Evolutionary conservation across 2,113 vertebrate genomes (phyloP).

Genomic region (Melanocharis versteri): DNA sequence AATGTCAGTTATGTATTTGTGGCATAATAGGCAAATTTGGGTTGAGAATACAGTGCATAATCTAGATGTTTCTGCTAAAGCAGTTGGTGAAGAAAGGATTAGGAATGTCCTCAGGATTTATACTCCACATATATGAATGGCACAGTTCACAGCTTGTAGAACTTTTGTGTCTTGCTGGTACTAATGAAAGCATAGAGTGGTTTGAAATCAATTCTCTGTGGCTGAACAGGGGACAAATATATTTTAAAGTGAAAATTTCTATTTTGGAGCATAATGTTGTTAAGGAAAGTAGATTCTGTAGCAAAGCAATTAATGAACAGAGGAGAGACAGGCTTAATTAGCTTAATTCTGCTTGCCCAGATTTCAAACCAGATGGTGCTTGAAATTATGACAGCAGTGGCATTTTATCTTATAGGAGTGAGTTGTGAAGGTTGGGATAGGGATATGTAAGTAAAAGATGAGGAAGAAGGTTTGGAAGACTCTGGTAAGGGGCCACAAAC

Average conservation of each 20-base stretch:
- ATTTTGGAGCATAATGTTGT: not conserved
- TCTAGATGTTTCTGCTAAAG: not conserved
- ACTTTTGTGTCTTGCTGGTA: not conserved
- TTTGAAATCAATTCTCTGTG: not conserved
- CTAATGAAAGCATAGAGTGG: rapidly evolving
- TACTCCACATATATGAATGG: not conserved
- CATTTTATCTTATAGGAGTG: not conserved
- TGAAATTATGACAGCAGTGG: not conserved
- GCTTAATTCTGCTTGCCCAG: not conserved
- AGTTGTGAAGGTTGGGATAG: not conserved
- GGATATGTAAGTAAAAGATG: not conserved
- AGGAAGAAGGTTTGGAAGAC: not conserved
- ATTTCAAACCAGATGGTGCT: conserved; percentile 25
- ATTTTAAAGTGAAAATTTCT: not conserved
- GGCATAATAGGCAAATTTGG: not conserved
- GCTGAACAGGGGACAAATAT: not conserved
- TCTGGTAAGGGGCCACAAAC: not conserved
- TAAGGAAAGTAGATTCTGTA: not conserved
- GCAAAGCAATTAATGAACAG: not conserved
- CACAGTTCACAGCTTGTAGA: not conserved
- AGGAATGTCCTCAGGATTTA: not conserved
- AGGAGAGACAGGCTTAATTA: not conserved
- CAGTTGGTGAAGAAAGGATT: not conserved
- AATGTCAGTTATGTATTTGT: not conserved
- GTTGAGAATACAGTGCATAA: not conserved